Conservation (phyloP, 2,888 invertebrate species). For the Byasa hedistus region DNA sequence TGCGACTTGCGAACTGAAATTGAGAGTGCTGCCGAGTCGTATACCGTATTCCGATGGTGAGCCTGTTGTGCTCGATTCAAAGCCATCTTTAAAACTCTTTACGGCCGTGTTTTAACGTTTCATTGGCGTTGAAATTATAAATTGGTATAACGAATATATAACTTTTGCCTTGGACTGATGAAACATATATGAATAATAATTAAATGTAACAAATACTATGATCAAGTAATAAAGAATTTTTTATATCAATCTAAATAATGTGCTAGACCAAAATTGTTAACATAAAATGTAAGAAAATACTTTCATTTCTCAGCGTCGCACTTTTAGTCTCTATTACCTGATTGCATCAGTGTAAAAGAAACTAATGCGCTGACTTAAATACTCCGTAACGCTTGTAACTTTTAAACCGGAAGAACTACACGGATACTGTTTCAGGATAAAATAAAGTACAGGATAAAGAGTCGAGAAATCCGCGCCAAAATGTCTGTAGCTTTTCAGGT, state of each 20-base stretch:
- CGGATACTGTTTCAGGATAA: too few species aligned
- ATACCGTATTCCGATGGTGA: constrained; percentile 24
- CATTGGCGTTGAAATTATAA: not conserved
- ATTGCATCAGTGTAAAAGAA: too few species aligned
- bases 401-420: too few species aligned
- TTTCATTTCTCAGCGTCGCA: too few species aligned
- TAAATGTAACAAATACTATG: not conserved
- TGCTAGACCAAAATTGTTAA: too few species aligned
- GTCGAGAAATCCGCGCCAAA: too few species aligned
- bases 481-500: too few species aligned
- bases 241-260: not conserved
- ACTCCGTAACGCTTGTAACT: too few species aligned
- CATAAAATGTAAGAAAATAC: too few species aligned
- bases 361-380: too few species aligned
- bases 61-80: constrained; percentile 15
- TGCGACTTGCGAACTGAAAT: constrained; percentile 66
- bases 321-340: too few species aligned
- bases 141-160: not conserved
- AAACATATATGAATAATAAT: not conserved
- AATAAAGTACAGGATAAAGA: too few species aligned
- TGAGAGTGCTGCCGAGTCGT: constrained; percentile 51
- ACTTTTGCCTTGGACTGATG: not conserved
- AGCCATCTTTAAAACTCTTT: constrained; percentile 8
- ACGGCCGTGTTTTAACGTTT: not conserved
- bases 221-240: not conserved